Base-by-base conservation (phyloP, 2,888 invertebrate genomes). In the Frankliniella intonsa region DNA sequence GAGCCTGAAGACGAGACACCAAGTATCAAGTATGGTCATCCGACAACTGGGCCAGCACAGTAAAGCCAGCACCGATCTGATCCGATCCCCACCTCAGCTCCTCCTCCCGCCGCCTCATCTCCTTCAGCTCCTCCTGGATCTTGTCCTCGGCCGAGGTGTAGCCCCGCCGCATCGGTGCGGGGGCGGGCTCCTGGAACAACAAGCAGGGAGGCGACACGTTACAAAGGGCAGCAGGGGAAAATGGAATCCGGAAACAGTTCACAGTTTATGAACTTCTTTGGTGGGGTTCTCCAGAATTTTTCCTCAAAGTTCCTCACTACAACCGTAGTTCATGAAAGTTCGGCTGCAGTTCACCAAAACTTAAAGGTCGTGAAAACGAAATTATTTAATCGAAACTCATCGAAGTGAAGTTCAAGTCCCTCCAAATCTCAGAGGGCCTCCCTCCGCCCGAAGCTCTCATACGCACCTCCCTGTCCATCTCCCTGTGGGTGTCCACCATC, bases 81-180 rank as follows among this genome's bases (percentile, higher is more conserved):
- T 62, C 62, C 0, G 62, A 17, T 7, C 62, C 3, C 62, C 14
- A 91, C 90, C 94, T 94, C 80, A 95, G 89, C 86, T 95, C 95
- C 84, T 93, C 92, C 86, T 95, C 95, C 82, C 95, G 90, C 84
- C 92, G 92, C 86, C 94, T 94, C 91, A 96, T 94, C 86, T 97
- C 96, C 86, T 92, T 90, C 81, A 97, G 89, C 87, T 97, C 97
- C 84, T 93, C 93, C 86, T 95, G 94, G 85, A 97, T 97, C 88
- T 95, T 95, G 86, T 95, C 94, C 87, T 97, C 96, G 3, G 96
- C 95, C 0, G 96, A 94, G 8, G 95, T 92, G 87, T 91, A 95
- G 22, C 95, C 95, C 84, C 94, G 94, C 82, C 95, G 90, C 55
- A 93, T 89, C 0, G 92, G 91, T 87, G 86, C 69, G 69, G 69